A percentile compares a stretch with the other conserved stretches of the same genome.
Evolutionary conservation across 2,797 vertebrate species (phyloP).

Genomic region (Thaleichthys pacificus): DNA sequence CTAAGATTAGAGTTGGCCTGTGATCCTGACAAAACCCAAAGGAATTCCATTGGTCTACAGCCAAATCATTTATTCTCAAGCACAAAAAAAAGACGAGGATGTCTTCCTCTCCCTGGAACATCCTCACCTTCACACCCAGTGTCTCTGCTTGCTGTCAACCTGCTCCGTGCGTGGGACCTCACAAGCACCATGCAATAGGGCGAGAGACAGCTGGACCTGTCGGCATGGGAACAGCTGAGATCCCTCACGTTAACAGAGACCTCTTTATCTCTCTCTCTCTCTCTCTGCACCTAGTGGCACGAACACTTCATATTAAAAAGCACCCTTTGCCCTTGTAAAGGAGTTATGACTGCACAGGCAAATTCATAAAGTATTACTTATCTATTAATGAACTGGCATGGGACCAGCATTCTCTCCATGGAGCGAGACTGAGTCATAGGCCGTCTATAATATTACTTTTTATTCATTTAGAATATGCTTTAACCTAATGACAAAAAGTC

Average conservation of each 20-base stretch:
- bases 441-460: no score
- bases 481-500: no score
- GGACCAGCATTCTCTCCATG: no score
- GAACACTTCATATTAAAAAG: not conserved
- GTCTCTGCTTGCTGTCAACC: conserved; percentile 34
- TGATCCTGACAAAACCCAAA: no score
- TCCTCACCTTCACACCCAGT: conserved; percentile 2
- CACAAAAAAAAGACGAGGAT: no score
- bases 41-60: no score
- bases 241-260: conserved; percentile 37
- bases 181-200: conserved; percentile 25
- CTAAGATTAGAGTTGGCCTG: no score
- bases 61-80: no score
- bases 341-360: not conserved
- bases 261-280: conserved; percentile 22
- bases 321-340: not conserved
- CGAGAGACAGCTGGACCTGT: conserved; percentile 54
- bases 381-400: no score
- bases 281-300: not conserved
- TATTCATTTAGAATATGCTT: no score
- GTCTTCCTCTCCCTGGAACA: no score
- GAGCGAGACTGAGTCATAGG: no score
- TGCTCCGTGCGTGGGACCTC: conserved; percentile 4
- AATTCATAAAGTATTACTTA: not conserved
- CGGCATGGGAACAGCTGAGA: conserved; percentile 49